Conservation (phyloP, 2,797 vertebrate genomes). For the Eulemur coronatus region DNA sequence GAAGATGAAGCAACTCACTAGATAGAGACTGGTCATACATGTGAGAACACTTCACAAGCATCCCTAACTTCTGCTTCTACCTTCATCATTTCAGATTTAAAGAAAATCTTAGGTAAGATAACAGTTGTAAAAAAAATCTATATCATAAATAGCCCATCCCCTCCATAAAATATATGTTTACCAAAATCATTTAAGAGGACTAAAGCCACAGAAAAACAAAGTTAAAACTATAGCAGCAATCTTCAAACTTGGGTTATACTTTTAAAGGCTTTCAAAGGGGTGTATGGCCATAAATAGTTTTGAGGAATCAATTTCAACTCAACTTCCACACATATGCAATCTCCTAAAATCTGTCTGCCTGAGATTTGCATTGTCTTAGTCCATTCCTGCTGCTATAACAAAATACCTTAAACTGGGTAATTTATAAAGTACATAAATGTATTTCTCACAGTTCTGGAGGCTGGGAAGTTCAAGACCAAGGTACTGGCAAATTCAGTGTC, state of each 20-base stretch:
- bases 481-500: no score
- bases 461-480: no score
- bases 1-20: background rate
- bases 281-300: background rate
- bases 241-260: background rate
- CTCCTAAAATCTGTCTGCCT: background rate
- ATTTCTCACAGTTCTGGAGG: no score
- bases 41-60: background rate
- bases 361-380: background rate
- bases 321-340: background rate
- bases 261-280: background rate
- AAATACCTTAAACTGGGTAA: background rate
- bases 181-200: background rate
- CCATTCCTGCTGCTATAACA: background rate
- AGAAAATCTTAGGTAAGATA: conserved; percentile 21
- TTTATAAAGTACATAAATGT: background rate
- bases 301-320: conserved; percentile 3
- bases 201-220: background rate
- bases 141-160: background rate
- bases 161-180: conserved; percentile 6
- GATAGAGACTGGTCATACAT: background rate
- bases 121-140: conserved; percentile 34
- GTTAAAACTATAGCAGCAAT: background rate
- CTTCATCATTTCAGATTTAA: background rate
- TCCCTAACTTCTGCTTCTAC: background rate